Conservation (phyloP, 2,797 vertebrate genomes). For the Notolepis coatsorum region DNA sequence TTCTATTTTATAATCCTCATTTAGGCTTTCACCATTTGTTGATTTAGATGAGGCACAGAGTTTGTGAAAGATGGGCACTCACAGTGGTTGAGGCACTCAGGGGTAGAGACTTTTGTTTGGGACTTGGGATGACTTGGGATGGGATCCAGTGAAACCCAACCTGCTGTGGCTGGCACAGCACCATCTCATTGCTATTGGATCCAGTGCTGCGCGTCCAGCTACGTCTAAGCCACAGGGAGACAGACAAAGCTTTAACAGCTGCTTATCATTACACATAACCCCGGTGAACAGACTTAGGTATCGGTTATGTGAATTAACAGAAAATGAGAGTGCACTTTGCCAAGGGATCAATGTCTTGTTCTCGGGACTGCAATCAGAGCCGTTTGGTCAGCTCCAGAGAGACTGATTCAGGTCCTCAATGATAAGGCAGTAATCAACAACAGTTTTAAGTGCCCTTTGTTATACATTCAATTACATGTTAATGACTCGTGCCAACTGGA, state of each 20-base stretch:
- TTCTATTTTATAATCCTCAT: slow-evolving; percentile 30
- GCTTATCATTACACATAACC: slow-evolving; percentile 76
- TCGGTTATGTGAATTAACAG: slow-evolving; percentile 83
- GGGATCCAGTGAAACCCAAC: slow-evolving; percentile 74
- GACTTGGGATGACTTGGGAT: slow-evolving; percentile 65
- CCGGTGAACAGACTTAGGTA: slow-evolving; percentile 79
- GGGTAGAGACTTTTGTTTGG: slow-evolving; percentile 72
- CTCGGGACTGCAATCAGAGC: slow-evolving; percentile 86
- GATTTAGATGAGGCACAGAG: slow-evolving; percentile 31
- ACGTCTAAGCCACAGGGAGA: slow-evolving; percentile 52
- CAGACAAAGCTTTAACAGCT: slow-evolving; percentile 69
- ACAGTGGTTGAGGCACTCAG: slow-evolving; percentile 33
- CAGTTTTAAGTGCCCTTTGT: slow-evolving; percentile 83
- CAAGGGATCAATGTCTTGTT: slow-evolving; percentile 88
- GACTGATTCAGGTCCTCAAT: slow-evolving; percentile 78
- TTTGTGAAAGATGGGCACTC: slow-evolving; percentile 43
- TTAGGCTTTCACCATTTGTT: slow-evolving; percentile 55
- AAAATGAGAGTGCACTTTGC: slow-evolving; percentile 85
- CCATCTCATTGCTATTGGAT: slow-evolving; percentile 71
- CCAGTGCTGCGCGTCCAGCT: slow-evolving; percentile 60
- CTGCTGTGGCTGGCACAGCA: slow-evolving; percentile 39
- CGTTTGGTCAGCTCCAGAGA: slow-evolving; percentile 68
- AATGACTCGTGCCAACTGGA: slow-evolving; percentile 81
- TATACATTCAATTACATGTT: slow-evolving; percentile 86
- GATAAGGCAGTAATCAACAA: slow-evolving; percentile 89